Evolutionary conservation across 2,888 invertebrate species (phyloP), one percentile per base, ranked within the genome.

Genomic region (Camptogramma bilineatum): DNA sequence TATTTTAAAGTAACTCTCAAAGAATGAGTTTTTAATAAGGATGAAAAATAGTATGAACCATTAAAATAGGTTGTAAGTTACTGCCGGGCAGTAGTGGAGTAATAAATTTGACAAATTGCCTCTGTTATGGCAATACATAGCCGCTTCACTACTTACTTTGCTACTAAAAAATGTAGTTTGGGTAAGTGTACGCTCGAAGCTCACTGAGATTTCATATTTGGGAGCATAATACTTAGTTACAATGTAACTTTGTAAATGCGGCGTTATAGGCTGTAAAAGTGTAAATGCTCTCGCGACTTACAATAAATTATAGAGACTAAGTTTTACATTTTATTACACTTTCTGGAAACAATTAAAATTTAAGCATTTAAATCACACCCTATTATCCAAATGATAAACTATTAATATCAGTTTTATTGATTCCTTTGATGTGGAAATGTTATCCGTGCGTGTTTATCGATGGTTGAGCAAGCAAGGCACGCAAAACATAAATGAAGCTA

Each of bases 101-200:
- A 81, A 82, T 82, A 82, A 81, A 81, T 77, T 73, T 80, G 78
- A 82, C 81, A 82, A 81, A 82, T 81, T 67, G 78, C 77, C 74
- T 70, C 74, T 80, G 78, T 79, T 81, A 81, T 82, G 77, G 82
- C 80, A 75, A 81, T 66, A 66, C 65, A 70, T 77, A 79, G 79
- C 78, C 76, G 77, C 72, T 77, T 78, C 76, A 73, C 70, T 73
- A 82, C 75, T 79, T 78, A 72, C 77, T 81, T 76, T 73, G 68
- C 71, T 68, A 73, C 70, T 73, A 73, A 77, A 80, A 79, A 78
- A 74, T 73, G 50, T 68, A 61, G 69, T 65, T 63, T 61, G 52
- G 52, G 51, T 54, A 52, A 65, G 52, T 55, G 62, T 55, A 52
- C 21, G 50, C 50, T 56, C 16, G 16, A 19, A 56, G 57, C 47